Evolutionary conservation across 2,797 vertebrate genomes (phyloP), one percentile per base, ranked within the genome.

Genomic region (Poeciliopsis gracilis): DNA sequence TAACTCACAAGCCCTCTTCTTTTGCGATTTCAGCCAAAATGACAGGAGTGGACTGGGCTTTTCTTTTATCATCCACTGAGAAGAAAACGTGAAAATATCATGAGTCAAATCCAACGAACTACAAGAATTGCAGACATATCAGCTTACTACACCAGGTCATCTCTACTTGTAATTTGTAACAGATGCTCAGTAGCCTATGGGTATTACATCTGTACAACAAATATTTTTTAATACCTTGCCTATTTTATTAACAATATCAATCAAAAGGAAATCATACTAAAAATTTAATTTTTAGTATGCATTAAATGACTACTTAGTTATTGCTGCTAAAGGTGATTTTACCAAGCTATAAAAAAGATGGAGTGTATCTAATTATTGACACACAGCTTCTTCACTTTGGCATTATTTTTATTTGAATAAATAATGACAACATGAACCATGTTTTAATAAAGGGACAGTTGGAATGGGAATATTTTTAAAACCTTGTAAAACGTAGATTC

Each of bases 1-100:
- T 0, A 76, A 89, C 96, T 93, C 89, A 97, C 96, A 97, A n/a
- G 70, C 96, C 96, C 83, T 97, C 96, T 86, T 97, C 96, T 73
- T 94, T 95, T 23, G 88, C 93, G 5, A 97, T 97, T 88, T 97
- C 96, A 69, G 94, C 93, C 92, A 97, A 88, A 81, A 97, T 95
- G 78, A 95, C 13, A 0, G 95, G 96, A 18, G 96, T 97, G 5
- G 95, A 94, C 12, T 92, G 92, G 1, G 96, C 87, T 74, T 94
- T 96, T 25, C 96, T 90, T 82, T 87, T 95, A 80, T 96, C 96
- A 80, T 97, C 96, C 93, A 97, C 96, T 97, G 84, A 77, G 92
- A 90, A 69, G 49, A 9, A 74, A 77, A 49, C 12, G 61, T 30
- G 41, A 38, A 36, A 36, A 28, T 13, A 0, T 13, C 16, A 51